Conservation (phyloP, 2,888 invertebrate species). For the Dryobotodes eremita region DNA sequence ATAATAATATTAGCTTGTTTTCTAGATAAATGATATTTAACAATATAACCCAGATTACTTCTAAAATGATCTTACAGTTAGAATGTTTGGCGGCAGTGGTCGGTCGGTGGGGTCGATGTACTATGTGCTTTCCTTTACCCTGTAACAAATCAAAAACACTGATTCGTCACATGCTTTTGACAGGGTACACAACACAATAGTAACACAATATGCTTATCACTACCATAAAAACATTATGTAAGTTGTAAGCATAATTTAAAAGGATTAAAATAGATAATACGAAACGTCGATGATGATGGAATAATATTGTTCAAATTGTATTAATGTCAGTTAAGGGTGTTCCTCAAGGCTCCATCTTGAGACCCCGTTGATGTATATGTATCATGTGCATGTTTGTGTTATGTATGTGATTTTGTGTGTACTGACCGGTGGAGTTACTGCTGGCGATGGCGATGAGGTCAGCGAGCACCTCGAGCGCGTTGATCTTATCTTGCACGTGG, state of each 20-base stretch:
- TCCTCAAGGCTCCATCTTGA: not conserved
- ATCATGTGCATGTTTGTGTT: not conserved
- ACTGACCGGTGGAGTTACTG: conserved; percentile 36
- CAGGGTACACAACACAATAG: not conserved
- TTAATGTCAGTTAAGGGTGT: not conserved
- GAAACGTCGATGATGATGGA: not conserved
- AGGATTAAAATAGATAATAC: not conserved
- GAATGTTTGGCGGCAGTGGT: not conserved
- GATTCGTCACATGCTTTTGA: not conserved
- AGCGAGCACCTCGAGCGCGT: conserved; percentile 50
- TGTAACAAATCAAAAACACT: not conserved
- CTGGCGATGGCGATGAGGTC: conserved; percentile 43
- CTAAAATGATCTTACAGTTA: too few relatives aligned
- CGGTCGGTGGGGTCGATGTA: not conserved
- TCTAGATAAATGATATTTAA: not conserved
- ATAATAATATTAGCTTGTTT: not conserved
- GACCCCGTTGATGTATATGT: not conserved
- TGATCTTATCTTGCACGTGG: conserved; percentile 59
- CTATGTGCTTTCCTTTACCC: not conserved
- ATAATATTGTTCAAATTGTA: not conserved
- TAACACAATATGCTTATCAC: not conserved
- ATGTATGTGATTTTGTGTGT: too few relatives aligned
- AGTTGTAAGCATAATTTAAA: not conserved
- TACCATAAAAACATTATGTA: not conserved
- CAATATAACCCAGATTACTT: not conserved